These are phyloP conservation scores for Mylabris phalerata DNA, from an alignment of 1,140 invertebrate species.

Conservation along the genomic window DNA sequence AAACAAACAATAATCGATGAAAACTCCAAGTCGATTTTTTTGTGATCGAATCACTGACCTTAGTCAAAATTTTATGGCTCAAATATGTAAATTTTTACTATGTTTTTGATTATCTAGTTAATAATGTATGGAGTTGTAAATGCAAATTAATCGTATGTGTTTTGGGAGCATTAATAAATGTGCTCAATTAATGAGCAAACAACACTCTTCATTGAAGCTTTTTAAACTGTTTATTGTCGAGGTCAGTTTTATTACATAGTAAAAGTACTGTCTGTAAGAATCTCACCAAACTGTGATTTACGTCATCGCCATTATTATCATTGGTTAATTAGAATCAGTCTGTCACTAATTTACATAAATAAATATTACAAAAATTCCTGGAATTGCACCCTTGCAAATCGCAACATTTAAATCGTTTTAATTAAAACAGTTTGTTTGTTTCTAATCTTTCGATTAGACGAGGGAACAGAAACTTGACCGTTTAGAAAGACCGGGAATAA, in stretches of 20 bases:
- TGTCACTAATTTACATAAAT: no score
- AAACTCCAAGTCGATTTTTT: no score
- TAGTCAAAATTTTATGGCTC: not conserved
- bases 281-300: no score
- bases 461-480: not conserved
- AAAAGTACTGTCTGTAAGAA: slow-evolving; percentile 31
- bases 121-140: slow-evolving; percentile 10
- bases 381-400: no score
- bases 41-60: not conserved
- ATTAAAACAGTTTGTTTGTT: no score
- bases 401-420: no score
- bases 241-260: slow-evolving; percentile 43
- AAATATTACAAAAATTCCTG: no score
- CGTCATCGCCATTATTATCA: no score
- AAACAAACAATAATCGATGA: no score
- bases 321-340: no score
- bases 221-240: slow-evolving; percentile 37
- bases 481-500: slow-evolving; percentile 23
- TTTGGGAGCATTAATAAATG: slow-evolving; percentile 2
- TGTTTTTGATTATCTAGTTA: slow-evolving; percentile 1
- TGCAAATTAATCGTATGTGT: slow-evolving; percentile 5
- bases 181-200: slow-evolving; percentile 34
- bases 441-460: no score
- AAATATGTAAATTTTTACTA: slow-evolving; percentile 7
- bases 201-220: slow-evolving; percentile 35